Conservation (phyloP, 1,140 invertebrate species). For the Diachasma alloeum region DNA sequence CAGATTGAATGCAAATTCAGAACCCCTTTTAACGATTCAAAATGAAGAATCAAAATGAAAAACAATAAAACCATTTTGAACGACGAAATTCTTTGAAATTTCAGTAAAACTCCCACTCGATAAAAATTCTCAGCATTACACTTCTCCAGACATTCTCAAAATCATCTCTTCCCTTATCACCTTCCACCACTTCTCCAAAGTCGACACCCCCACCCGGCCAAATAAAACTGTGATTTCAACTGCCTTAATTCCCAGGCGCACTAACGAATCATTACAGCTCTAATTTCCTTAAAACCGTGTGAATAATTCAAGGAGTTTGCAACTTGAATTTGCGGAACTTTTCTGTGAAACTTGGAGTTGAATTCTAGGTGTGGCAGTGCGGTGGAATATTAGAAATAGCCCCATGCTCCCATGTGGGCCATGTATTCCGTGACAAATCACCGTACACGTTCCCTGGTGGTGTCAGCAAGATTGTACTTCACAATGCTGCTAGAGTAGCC, state of each 20-base stretch:
- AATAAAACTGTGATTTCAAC: neutral
- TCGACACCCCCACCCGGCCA: neutral
- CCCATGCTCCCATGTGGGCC: slow-evolving; percentile 95
- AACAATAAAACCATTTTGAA: no score
- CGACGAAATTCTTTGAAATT: no score
- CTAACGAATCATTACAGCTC: neutral
- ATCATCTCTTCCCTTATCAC: neutral
- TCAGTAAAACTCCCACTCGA: no score
- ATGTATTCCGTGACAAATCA: slow-evolving; percentile 98
- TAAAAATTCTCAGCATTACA: no score
- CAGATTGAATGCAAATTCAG: no score
- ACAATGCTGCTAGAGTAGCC: slow-evolving; percentile 94
- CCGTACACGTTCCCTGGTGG: slow-evolving; percentile 99
- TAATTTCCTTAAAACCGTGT: neutral
- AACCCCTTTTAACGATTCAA: no score
- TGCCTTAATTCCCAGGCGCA: neutral
- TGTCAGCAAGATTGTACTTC: slow-evolving; percentile 95
- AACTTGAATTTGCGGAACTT: neutral
- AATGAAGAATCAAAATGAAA: no score
- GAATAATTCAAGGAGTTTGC: neutral
- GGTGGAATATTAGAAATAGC: slow-evolving; percentile 95
- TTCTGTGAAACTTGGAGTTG: slow-evolving; percentile 41
- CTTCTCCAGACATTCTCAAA: no score
- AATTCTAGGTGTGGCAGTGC: slow-evolving; percentile 94
- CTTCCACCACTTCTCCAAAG: neutral